Percentiles rank a stretch among this genome's conserved stretches.
Evolutionary conservation across 2,113 vertebrate genomes (phyloP).

Genomic region (Pogona vitticeps): DNA sequence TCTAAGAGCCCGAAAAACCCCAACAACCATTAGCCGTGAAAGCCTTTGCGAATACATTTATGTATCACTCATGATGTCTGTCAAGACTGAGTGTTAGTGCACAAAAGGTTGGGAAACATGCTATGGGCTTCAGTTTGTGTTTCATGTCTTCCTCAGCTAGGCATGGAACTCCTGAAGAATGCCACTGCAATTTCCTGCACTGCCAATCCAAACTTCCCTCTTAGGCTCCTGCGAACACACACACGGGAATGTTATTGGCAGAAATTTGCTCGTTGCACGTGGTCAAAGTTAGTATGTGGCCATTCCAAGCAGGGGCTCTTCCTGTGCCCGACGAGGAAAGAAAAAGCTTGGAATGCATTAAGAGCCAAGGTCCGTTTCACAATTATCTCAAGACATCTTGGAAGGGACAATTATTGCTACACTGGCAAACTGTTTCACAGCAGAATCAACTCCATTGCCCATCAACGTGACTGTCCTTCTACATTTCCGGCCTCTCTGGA

Average conservation of each 20-base stretch:
- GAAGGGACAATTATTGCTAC: slow-evolving; percentile 34
- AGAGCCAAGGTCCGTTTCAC: background rate
- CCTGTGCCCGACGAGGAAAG: background rate
- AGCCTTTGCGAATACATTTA: too few species aligned
- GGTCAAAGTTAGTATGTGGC: background rate
- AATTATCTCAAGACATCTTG: background rate
- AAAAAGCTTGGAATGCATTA: background rate
- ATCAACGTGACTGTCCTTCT: slow-evolving; percentile 47
- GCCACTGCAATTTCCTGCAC: background rate
- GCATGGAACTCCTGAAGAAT: background rate
- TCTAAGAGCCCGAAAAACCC: too few species aligned
- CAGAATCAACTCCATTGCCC: slow-evolving; percentile 38
- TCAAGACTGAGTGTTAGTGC: too few species aligned
- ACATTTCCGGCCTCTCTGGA: slow-evolving; percentile 45
- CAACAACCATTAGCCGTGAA: too few species aligned
- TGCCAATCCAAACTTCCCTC: background rate
- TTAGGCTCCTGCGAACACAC: background rate
- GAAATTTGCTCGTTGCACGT: background rate
- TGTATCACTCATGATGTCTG: too few species aligned
- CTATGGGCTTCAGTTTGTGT: background rate
- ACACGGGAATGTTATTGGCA: background rate
- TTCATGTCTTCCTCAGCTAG: background rate
- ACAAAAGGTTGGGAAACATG: too few species aligned
- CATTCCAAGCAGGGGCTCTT: background rate
- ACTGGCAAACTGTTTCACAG: slow-evolving; percentile 41